Evolutionary conservation across 37 sponge, comb jelly and placozoan species (phyloP), one percentile per base, ranked within the genome.

Genomic region (Hexactinellida sp.): DNA sequence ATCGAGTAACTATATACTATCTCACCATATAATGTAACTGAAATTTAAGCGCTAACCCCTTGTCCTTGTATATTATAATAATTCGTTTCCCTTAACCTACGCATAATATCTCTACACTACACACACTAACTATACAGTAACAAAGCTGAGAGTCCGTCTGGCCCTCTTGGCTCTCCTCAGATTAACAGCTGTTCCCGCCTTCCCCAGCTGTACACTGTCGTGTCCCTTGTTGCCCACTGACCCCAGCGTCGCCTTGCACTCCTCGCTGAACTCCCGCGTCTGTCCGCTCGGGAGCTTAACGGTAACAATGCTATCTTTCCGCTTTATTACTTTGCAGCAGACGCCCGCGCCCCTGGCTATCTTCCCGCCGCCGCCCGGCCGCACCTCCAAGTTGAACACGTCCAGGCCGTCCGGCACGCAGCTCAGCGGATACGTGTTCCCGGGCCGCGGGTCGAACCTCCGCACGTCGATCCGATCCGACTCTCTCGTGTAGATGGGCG

Each of bases 131-230:
- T 63, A 63, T 3, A 63, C 34, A 63, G 76, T 63, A 10, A 63
- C 28, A n/a, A 63, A 63, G 34, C 76, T 63, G 32, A 32, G 25
- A 21, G 76, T 63, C 76, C 30, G 21, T n/a, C 30, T 63, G 34
- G 76, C 25, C 30, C 76, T 63, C 76, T 63, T 63, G 34, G 76
- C 76, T 63, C 76, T 63, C 76, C 76, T 63, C 76, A 63, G 76
- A n/a, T 63, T 63, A 10, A 63, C 76, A 10, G 76, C 76, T n/a
- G 21, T n/a, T 1, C 76, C 76, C 34, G 76, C 76, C 76, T 63
- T 63, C 25, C 76, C 28, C 76, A 63, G 76, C 25, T 63, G 21
- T n/a, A 63, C 34, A 63, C 76, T 63, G 34, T 23, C 13, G 34
- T 63, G 76, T 10, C 76, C 76, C 34, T 63, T n/a, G 76, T 63